Percentiles rank a stretch among this genome's conserved stretches.
phyloP scores from a whole-genome alignment of 2,113 vertebrate genomes.

The Manacus vitellinus region DNA sequence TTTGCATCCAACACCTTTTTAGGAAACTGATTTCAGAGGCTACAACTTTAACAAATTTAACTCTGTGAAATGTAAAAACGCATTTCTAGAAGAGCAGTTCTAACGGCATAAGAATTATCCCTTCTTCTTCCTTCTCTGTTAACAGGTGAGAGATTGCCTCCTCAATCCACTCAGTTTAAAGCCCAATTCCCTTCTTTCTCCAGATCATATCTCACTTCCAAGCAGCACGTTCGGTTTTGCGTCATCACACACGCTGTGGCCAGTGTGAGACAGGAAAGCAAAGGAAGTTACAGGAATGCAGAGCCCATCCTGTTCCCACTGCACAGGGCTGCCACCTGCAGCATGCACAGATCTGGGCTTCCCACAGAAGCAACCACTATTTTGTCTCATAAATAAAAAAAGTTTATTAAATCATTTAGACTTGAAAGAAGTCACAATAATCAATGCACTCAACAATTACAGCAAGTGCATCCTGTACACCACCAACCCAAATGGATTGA shows the following conservation, averaged over 20 bases:
- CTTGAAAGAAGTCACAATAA: conserved; percentile 99
- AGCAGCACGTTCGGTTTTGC: not conserved
- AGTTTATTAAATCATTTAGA: conserved; percentile 98
- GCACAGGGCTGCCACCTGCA: not conserved
- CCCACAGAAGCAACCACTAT: not conserved
- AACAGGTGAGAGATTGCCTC: not conserved
- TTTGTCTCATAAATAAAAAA: conserved; percentile 73
- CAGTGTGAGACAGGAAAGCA: not conserved
- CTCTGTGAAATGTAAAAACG: not conserved
- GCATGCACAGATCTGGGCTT: not conserved
- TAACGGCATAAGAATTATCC: not conserved
- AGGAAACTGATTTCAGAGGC: not conserved
- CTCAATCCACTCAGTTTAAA: not conserved
- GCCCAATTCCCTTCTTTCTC: not conserved
- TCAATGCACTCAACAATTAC: conserved; percentile 82
- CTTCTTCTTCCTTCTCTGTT: not conserved
- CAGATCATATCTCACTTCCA: not conserved
- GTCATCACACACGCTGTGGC: not conserved
- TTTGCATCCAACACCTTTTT: not conserved
- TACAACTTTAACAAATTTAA: not conserved
- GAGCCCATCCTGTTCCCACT: not conserved
- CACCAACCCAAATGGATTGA: conserved; percentile 99
- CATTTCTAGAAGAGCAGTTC: not conserved
- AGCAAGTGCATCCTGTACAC: conserved; percentile 86
- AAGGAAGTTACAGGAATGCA: not conserved